phyloP scores from a whole-genome alignment of 1,140 invertebrate genomes.

The Dryas iulia region DNA sequence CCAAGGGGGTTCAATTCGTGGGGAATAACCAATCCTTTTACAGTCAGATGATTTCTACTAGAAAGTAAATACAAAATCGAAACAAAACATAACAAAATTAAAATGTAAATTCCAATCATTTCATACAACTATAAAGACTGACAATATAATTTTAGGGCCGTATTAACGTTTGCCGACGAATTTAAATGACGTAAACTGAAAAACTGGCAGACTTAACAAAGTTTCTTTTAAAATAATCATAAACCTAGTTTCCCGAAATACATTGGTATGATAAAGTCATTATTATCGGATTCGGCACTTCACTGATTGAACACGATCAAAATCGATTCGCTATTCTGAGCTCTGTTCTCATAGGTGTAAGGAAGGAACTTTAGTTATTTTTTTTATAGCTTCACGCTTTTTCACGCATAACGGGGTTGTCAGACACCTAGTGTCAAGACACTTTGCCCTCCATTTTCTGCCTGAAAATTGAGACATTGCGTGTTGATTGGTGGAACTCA shows the following conservation, averaged over 20 bases:
- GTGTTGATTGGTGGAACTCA: too few species aligned
- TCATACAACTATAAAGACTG: not conserved
- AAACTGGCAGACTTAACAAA: constrained; percentile 47
- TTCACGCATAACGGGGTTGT: too few species aligned
- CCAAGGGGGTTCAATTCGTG: too few species aligned
- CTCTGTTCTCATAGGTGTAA: not conserved
- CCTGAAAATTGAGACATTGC: too few species aligned
- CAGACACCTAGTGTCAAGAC: too few species aligned
- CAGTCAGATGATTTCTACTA: too few species aligned
- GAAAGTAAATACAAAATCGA: too few species aligned
- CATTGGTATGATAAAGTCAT: constrained; percentile 22
- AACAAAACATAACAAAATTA: not conserved
- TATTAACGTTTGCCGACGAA: constrained; percentile 22
- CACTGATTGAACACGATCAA: constrained; percentile 33
- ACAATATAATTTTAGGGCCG: constrained; percentile 40
- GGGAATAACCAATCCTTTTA: too few species aligned
- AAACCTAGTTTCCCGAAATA: constrained; percentile 15
- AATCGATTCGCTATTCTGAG: not conserved
- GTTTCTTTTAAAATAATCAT: constrained; percentile 11
- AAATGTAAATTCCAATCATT: not conserved
- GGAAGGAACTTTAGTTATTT: too few species aligned
- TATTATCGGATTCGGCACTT: constrained; percentile 33
- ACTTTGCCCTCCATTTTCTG: too few species aligned
- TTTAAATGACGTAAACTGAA: constrained; percentile 15
- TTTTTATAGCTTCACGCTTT: too few species aligned